These are phyloP conservation scores for Thyatira batis DNA, from an alignment of 2,888 invertebrate genomes.

Conservation along the genomic window DNA sequence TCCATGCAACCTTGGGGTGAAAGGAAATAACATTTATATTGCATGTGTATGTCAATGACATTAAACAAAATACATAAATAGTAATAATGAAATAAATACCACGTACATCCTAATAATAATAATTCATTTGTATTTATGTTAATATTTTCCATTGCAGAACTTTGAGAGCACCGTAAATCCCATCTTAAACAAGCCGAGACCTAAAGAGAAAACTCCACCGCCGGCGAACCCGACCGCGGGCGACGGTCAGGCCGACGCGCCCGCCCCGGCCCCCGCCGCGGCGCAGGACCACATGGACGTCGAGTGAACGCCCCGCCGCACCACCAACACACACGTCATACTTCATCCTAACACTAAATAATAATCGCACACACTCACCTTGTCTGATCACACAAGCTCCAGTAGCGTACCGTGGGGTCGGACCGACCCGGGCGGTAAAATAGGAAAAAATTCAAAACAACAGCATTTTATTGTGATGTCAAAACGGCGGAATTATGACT, in stretches of 20 bases:
- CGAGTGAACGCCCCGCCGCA: constrained; percentile 51
- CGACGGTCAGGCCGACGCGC: constrained; percentile 46
- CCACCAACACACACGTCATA: constrained; percentile 7
- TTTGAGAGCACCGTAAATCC: constrained; percentile 84
- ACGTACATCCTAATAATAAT: too few species aligned
- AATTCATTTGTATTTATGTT: not conserved
- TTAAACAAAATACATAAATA: too few species aligned
- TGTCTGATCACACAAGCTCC: constrained; percentile 4
- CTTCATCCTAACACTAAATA: constrained; percentile 42
- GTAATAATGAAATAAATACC: too few species aligned
- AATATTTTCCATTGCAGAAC: constrained; percentile 70
- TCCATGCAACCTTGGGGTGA: too few species aligned
- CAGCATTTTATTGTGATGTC: too few species aligned
- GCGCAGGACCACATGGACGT: constrained; percentile 74
- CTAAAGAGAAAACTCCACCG: constrained; percentile 85
- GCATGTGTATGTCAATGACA: too few species aligned
- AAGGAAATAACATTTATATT: too few species aligned
- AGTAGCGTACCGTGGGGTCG: too few species aligned
- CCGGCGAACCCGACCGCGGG: constrained; percentile 57
- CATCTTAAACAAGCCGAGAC: constrained; percentile 95
- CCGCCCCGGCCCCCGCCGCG: constrained; percentile 30
- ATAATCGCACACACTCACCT: constrained; percentile 17
- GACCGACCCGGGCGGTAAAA: too few species aligned
- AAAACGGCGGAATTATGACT: too few species aligned
- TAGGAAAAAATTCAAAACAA: too few species aligned